Percentiles rank a stretch among this genome's conserved stretches.
Conservation (phyloP, 2,888 invertebrate genomes). For the Eilema depressum region DNA sequence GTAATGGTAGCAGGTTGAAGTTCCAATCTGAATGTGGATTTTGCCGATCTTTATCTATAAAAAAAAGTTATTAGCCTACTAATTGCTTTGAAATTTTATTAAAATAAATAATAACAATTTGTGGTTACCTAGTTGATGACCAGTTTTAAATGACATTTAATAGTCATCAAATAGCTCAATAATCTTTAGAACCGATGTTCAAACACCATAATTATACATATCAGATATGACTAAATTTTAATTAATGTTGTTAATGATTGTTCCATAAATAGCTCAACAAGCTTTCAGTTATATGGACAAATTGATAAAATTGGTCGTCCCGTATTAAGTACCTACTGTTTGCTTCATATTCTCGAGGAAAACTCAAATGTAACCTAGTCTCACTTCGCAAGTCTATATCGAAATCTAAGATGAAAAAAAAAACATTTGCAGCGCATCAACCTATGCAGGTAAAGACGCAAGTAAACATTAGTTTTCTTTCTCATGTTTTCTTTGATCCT, state of each 20-base stretch:
- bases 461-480: no score
- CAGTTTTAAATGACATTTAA: background rate
- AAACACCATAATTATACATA: background rate
- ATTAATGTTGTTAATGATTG: background rate
- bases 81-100: no score
- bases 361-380: background rate
- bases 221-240: background rate
- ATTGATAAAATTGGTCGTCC: background rate
- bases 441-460: no score
- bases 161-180: background rate
- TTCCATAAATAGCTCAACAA: background rate
- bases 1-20: no score
- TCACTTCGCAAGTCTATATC: no score
- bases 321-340: background rate
- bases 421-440: no score
- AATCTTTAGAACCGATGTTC: background rate
- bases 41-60: no score
- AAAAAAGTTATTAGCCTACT: no score
- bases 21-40: no score
- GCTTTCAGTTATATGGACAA: background rate
- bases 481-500: no score
- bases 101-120: background rate
- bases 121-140: background rate
- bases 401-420: no score
- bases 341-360: background rate